Conservation (phyloP, 1,140 invertebrate genomes). For the Cydia strobilella region DNA sequence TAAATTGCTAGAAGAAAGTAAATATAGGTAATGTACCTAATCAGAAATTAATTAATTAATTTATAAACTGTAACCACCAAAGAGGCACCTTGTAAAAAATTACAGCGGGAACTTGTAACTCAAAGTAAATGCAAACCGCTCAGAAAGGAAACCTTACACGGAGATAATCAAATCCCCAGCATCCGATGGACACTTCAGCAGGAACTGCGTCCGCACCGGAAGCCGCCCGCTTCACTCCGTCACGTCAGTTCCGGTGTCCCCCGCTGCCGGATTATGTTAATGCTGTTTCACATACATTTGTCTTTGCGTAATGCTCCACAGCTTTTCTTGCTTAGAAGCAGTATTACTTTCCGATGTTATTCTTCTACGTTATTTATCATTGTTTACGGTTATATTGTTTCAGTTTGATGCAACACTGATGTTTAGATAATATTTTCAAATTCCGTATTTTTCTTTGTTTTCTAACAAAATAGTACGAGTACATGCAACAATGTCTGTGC, state of each 20-base stretch:
- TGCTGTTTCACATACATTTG: slow-evolving; percentile 70
- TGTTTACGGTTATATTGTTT: slow-evolving; percentile 54
- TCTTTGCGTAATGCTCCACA: slow-evolving; percentile 67
- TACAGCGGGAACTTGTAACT: neutral
- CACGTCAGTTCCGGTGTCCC: slow-evolving; percentile 65
- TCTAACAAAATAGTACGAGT: no score
- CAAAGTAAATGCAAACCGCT: slow-evolving; percentile 6
- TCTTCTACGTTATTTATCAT: slow-evolving; percentile 51
- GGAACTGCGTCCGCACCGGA: slow-evolving; percentile 40
- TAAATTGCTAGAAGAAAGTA: no score
- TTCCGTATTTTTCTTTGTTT: no score
- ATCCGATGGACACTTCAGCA: slow-evolving; percentile 52
- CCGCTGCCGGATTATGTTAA: slow-evolving; percentile 72
- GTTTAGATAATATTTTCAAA: neutral
- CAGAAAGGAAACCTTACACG: slow-evolving; percentile 17
- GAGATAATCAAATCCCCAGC: slow-evolving; percentile 48
- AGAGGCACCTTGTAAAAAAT: neutral
- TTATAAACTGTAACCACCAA: neutral
- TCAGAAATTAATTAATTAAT: no score
- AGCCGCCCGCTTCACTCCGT: slow-evolving; percentile 41
- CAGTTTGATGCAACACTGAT: slow-evolving; percentile 7
- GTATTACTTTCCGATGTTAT: slow-evolving; percentile 61
- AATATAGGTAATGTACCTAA: no score
- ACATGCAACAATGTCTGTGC: no score
- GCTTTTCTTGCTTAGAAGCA: slow-evolving; percentile 55